Base-by-base conservation (phyloP, 53 echinoderm and acorn worm genomes). In the Glandiceps talaboti region DNA sequence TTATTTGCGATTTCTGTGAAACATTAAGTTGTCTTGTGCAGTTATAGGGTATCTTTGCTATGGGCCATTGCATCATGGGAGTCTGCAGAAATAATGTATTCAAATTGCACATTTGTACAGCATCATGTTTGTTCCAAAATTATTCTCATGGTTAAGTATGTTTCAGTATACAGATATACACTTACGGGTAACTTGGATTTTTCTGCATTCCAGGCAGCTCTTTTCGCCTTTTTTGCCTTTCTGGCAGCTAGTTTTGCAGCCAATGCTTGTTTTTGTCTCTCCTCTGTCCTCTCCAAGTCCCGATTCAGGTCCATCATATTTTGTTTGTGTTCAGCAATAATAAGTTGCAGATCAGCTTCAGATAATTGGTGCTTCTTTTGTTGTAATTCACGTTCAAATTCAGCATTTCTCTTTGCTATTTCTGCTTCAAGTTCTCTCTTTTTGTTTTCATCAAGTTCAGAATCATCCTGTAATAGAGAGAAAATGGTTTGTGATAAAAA, bases 161-260 rank as follows among this genome's bases (percentile, higher is more conserved):
- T n/a, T n/a, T n/a, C n/a, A n/a, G n/a, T n/a, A n/a, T n/a, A n/a
- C n/a, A n/a, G n/a, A n/a, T n/a, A n/a, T n/a, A 6, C 20, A 45
- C 79, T 32, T 78, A 26, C 25, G 32, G 1, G 1, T 6, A 26
- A n/a, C 31, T 31, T 32, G 27, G 79, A 1, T 78, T 32, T 78
- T 78, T 78, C 32, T 78, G 79, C 31, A 10, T 78, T 1, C 79
- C 31, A 12, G 30, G 32, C 32, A 31, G 32, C 32, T 20, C 32
- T 31, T 32, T 26, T 31, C 31, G 6, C 32, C 32, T 32, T 26
- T 26, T 88, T 85, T 30, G 82, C 76, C 80, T 92, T 88, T 10
- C 97, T 82, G 27, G 88, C 86, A 33, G 93, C 99, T 1, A 99
- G 91, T 74, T 99, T 99, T 25, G 90, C 85, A 29, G 86, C 93